Evolutionary conservation across 2,888 invertebrate genomes (phyloP), one percentile per base, ranked within the genome.

Genomic region (Gerosis bhagava): DNA sequence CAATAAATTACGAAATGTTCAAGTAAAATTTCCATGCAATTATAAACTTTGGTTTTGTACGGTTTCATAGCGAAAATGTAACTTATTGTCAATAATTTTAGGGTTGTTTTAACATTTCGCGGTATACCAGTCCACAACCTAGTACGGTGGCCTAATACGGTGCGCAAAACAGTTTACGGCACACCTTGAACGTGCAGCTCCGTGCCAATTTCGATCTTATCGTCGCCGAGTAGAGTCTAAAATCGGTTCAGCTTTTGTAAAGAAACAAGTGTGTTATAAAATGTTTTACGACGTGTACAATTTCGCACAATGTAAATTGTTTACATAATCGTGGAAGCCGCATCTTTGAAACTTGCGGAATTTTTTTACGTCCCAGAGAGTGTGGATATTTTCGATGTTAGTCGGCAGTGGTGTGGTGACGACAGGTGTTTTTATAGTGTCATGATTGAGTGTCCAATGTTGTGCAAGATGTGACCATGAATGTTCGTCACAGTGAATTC

Each of bases 381-480:
- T 37, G 46, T 32, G 49, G 52, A 65, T 77, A 71, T 77, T 76
- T 74, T 74, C 52, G 53, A 53, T 53, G 41, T 45, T 40, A 44
- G 61, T 51, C n/a, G n/a, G n/a, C n/a, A n/a, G 54, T 43, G 46
- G 60, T 54, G 55, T 44, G 41, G 50, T 57, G 57, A 56, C 58
- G 59, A 61, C 62, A 59, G 57, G 56, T 63, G 65, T 65, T 60
- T 58, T 61, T 56, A 45, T 57, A 54, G 49, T 41, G 62, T 70
- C 70, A 70, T 69, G 67, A 57, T 46, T 39, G 32, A 46, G 10
- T 12, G 45, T 32, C 59, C 48, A 29, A 34, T 37, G 48, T 51
- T 51, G 71, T 76, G 71, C 73, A 65, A 75, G 69, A 73, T 51
- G 66, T 63, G 67, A 57, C 65, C 69, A 70, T 63, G 66, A 59